These are phyloP conservation scores for Andricus grossulariae DNA, from an alignment of 1,140 invertebrate genomes.

Conservation along the genomic window DNA sequence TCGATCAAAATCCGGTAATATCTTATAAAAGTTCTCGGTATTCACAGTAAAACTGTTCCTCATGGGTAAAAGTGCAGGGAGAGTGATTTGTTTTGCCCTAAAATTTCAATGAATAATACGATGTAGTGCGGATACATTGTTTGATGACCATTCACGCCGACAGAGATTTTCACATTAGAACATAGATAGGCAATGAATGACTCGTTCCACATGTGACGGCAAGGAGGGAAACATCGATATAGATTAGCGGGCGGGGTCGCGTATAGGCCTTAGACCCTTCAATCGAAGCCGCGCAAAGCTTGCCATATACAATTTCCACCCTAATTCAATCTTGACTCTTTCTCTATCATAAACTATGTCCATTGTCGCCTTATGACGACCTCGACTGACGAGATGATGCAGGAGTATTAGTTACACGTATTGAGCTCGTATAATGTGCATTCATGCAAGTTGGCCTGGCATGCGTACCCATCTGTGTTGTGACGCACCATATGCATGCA, in stretches of 20 bases:
- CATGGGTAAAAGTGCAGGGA: neutral
- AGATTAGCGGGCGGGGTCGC: constrained; percentile 60
- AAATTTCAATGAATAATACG: constrained; percentile 26
- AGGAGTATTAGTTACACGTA: constrained; percentile 46
- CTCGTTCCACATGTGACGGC: constrained; percentile 40
- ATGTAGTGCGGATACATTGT: neutral
- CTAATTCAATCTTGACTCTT: constrained; percentile 60
- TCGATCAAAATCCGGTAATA: no score
- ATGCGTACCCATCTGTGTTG: constrained; percentile 55
- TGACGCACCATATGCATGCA: constrained; percentile 53
- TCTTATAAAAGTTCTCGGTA: neutral
- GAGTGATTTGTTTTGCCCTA: constrained; percentile 28
- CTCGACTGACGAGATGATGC: constrained; percentile 41
- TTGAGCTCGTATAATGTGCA: constrained; percentile 38
- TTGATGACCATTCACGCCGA: constrained; percentile 37
- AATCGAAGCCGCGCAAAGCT: constrained; percentile 38
- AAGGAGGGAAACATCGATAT: constrained; percentile 43
- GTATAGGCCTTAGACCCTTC: constrained; percentile 55
- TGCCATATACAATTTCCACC: constrained; percentile 41
- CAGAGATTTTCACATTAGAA: constrained; percentile 46
- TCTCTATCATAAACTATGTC: constrained; percentile 51
- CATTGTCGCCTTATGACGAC: constrained; percentile 48
- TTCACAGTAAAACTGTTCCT: neutral
- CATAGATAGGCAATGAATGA: constrained; percentile 40
- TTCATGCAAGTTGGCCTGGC: neutral